Base-by-base conservation (phyloP, 2,888 invertebrate species). In the Melieria omissa region DNA sequence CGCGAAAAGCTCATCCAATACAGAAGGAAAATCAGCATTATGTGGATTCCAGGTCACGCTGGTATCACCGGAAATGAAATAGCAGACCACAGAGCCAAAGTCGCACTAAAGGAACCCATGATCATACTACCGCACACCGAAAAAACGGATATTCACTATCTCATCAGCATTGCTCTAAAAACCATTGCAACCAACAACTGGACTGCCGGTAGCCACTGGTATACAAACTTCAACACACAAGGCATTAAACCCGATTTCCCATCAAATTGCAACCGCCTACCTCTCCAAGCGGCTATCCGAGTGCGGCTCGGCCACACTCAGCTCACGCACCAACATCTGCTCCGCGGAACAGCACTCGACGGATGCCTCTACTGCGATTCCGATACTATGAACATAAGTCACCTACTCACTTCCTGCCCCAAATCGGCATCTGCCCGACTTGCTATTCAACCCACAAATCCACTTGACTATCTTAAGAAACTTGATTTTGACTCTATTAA, bases 41-140 rank as follows among this genome's bases (percentile, higher is more conserved):
- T 63, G 63, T 49, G 65, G 65, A 55, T 55, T 8, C 45, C 62
- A 29, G 46, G 46, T 9, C 47, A 65, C 55, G 44, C 47, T 12
- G 65, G 65, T 42, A 65, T 65, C 8, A 41, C 9, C 6, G 65
- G 65, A 42, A 65, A 65, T 1, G 65, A 65, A 54, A 29, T 54
- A 5, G 44, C 54, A 3, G 65, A 64, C n/a, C 12, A 49, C 9
- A 12, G 54, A 65, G 55, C 55, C n/a, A 65, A 65, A 45, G 42
- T 52, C 45, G 65, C 55, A 7, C 5, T 1, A 5, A 65, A 12
- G 0, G 44, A 65, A 16, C 65, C 65, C 6, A 12, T 65, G 9
- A 9, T 12, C 9, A 10, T 47, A 29, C 29, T 29, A 29, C 29
- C 29, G 29, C 29, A 29, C 29, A 29, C 29, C 29, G 29, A 29